Base-by-base conservation (phyloP, 2,888 invertebrate species). In the Drosophila neotestacea region DNA sequence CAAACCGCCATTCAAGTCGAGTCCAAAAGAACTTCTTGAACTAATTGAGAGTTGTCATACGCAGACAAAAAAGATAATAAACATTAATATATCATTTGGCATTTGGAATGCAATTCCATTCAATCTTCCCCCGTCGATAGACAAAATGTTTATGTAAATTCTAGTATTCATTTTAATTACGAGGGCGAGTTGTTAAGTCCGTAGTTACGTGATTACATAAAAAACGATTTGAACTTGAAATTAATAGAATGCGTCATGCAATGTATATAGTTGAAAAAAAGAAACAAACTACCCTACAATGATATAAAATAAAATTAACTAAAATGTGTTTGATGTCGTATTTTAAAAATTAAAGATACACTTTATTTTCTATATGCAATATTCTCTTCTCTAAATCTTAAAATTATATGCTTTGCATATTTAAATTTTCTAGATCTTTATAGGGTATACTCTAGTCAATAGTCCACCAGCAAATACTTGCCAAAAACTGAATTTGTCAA, bases 161-260 rank as follows among this genome's bases (percentile, higher is more conserved):
- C 39, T 44, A 55, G 36, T 36, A 42, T 41, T 11, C 7, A 42
- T 41, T 16, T 32, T 56, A 27, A 28, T 44, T 54, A 16, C 59
- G 39, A 55, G 46, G 47, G 50, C 54, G 54, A 64, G 42, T 66
- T 38, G 6, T 11, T 38, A 36, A 36, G 48, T 62, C 52, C 51
- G 46, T 64, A 48, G 54, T 87, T 85, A 87, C 87, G 87, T 84
- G 85, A 73, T 84, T 84, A 73, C 79, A 87, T 81, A 71, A 81
- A 71, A 71, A 81, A 52, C 62, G 62, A 85, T 82, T 85, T 87
- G 79, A 79, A 82, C 87, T 85, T 82, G 79, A 87, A 87, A 73
- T 63, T 62, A 70, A 59, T 65, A 55, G 66, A 81, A 13, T 86
- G 76, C 81, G 76, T 71, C 86, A 79, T 81, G 80, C 77, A 82